phyloP scores from a whole-genome alignment of 2,888 invertebrate genomes.

The Sialis fuliginosa region DNA sequence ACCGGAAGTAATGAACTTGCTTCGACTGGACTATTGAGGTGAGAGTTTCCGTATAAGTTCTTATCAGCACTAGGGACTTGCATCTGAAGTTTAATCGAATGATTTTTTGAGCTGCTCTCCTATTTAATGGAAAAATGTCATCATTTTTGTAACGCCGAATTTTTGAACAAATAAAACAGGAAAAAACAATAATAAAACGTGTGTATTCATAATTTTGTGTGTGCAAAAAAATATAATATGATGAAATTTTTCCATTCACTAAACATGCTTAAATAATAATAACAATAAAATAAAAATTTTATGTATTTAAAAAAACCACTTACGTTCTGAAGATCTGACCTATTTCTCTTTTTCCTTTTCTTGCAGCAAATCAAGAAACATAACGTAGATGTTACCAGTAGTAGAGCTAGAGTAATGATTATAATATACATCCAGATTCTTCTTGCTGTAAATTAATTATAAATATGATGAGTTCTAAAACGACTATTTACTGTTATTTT shows the following conservation, averaged over 20 bases:
- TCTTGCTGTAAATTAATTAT: slow-evolving; percentile 35
- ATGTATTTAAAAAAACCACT: slow-evolving; percentile 12
- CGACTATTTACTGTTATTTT: not conserved
- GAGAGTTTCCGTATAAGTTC: slow-evolving; percentile 67
- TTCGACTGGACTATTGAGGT: slow-evolving; percentile 63
- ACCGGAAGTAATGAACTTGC: slow-evolving; percentile 59
- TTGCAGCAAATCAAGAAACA: slow-evolving; percentile 45
- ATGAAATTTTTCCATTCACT: too few relatives aligned
- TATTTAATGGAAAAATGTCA: too few relatives aligned
- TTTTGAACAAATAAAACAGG: not conserved
- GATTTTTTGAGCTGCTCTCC: not conserved
- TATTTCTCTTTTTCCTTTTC: slow-evolving; percentile 31
- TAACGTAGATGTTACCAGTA: slow-evolving; percentile 33
- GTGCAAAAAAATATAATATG: too few relatives aligned
- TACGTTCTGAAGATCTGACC: slow-evolving; percentile 46
- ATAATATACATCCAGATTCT: slow-evolving; percentile 70
- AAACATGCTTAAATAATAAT: too few relatives aligned
- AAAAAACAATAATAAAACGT: not conserved
- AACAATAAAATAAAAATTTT: too few relatives aligned
- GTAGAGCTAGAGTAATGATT: slow-evolving; percentile 35
- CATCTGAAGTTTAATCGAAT: slow-evolving; percentile 22
- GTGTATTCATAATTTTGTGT: not conserved
- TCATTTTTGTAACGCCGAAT: too few relatives aligned
- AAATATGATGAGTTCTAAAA: not conserved
- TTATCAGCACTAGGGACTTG: slow-evolving; percentile 55